Base-by-base conservation (phyloP, 2,888 invertebrate species). In the Uropetala carovei region DNA sequence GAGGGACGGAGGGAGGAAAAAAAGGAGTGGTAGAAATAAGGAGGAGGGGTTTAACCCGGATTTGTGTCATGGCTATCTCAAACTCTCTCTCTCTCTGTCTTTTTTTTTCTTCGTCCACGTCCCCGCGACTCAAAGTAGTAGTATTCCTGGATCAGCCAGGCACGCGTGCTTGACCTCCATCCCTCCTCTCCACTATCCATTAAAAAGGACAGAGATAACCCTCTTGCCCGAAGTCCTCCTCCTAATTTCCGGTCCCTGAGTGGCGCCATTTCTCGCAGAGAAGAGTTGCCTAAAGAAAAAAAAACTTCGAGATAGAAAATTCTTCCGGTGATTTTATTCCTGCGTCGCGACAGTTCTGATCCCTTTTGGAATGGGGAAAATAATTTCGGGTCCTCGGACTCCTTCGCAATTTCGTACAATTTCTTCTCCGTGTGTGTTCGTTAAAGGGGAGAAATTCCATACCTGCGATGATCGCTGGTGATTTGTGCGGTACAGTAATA, bases 211-310 rank as follows among this genome's bases (percentile, higher is more conserved):
- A 75, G 64, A n/a, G 16, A 64, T 7, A 14, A 27, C 75, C 27
- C 75, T 75, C 75, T 27, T 27, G 0, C 22, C 18, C 68, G n/a
- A n/a, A n/a, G 18, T n/a, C 68, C 68, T 13, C 75, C 22, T 27
- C 22, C 75, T 27, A 75, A 75, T 75, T 75, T 75, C 75, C 75
- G 75, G 75, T 27, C 75, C 27, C 75, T 8, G 75, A 75, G 75
- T 22, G 75, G 75, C 10, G 75, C 27, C 22, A 22, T 43, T 43
- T 43, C 3, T 43, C 43, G 43, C 5, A 3, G 43, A 43, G 43
- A 1, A 5, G 43, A 5, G 5, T 75, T 75, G 75, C 27, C 75
- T 3, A 27, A 27, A 13, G 5, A 43, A 43, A 27, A 13, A 43
- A 43, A 43, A 43, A 3, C 13, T 75, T 13, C 22, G 22, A 27